Evolutionary conservation across 2,888 invertebrate species (phyloP).

Genomic region (Tyria jacobaeae): DNA sequence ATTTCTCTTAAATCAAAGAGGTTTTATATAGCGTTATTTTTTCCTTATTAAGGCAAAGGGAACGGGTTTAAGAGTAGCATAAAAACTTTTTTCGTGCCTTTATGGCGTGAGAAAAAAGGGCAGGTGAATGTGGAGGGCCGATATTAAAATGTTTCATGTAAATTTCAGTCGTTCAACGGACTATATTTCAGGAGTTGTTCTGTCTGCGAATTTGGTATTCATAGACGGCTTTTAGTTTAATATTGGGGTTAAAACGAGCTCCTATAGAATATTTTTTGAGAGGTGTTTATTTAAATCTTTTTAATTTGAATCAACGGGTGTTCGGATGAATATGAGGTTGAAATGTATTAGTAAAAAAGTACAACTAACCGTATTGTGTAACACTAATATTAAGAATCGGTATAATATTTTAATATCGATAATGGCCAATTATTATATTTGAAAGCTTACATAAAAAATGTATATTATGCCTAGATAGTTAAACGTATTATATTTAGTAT

Average conservation of each 20-base stretch:
- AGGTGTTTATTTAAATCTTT: slow-evolving; percentile 39
- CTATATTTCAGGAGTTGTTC: slow-evolving; percentile 76
- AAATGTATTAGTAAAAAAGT: not conserved
- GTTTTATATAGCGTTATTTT: slow-evolving; percentile 61
- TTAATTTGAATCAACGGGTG: slow-evolving; percentile 31
- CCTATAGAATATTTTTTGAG: slow-evolving; percentile 38
- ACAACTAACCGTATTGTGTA: not conserved
- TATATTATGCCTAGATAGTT: no score
- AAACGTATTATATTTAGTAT: no score
- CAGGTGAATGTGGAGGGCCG: slow-evolving; percentile 72
- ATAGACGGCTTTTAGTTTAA: slow-evolving; percentile 78
- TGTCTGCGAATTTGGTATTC: slow-evolving; percentile 81
- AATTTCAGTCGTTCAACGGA: slow-evolving; percentile 79
- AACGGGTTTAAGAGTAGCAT: slow-evolving; percentile 55
- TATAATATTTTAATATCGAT: no score
- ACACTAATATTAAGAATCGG: not conserved
- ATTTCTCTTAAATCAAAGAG: slow-evolving; percentile 56
- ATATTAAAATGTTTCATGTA: slow-evolving; percentile 87
- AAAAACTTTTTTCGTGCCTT: slow-evolving; percentile 59
- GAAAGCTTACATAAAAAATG: no score
- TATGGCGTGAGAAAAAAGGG: slow-evolving; percentile 82
- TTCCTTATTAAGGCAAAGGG: slow-evolving; percentile 44
- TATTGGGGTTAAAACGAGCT: slow-evolving; percentile 63
- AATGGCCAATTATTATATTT: no score
- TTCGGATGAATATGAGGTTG: not conserved